A percentile compares a stretch with the other conserved stretches of the same genome.
These are phyloP conservation scores for Drosophila jambulina DNA, from an alignment of 1,140 invertebrate species.

Conservation along the genomic window DNA sequence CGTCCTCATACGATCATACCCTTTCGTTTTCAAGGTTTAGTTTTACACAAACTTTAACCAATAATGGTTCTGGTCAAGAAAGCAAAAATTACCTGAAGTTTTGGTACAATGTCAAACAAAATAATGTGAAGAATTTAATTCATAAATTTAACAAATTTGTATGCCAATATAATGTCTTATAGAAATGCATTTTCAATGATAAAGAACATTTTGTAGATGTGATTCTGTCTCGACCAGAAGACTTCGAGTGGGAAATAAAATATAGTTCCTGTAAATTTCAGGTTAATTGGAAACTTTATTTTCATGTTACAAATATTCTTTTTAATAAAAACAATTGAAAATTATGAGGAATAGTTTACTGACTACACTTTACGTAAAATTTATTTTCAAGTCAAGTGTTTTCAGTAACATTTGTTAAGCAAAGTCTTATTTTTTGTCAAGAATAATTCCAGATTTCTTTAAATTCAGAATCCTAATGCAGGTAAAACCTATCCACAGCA, in stretches of 20 bases:
- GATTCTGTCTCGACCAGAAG: background rate
- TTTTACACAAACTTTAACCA: background rate
- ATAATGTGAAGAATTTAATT: background rate
- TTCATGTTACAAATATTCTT: background rate
- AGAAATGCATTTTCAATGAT: background rate
- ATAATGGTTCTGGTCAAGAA: background rate
- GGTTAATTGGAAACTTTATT: background rate
- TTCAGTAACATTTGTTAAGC: background rate
- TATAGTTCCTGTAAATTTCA: background rate
- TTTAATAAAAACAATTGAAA: background rate
- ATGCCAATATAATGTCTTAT: background rate
- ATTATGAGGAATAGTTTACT: background rate
- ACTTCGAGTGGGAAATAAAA: no score
- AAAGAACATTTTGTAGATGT: background rate
- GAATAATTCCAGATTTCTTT: background rate
- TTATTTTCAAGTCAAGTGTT: background rate
- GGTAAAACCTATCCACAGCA: background rate
- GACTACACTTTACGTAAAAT: background rate
- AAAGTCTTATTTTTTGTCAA: background rate
- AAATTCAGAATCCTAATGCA: background rate
- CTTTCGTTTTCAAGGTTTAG: background rate
- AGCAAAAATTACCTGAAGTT: no score
- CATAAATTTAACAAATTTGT: background rate
- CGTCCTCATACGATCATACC: conserved; percentile 8
- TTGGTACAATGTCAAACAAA: background rate